These are phyloP conservation scores for Leptogaster cylindrica DNA, from an alignment of 2,888 invertebrate species.

Conservation along the genomic window DNA sequence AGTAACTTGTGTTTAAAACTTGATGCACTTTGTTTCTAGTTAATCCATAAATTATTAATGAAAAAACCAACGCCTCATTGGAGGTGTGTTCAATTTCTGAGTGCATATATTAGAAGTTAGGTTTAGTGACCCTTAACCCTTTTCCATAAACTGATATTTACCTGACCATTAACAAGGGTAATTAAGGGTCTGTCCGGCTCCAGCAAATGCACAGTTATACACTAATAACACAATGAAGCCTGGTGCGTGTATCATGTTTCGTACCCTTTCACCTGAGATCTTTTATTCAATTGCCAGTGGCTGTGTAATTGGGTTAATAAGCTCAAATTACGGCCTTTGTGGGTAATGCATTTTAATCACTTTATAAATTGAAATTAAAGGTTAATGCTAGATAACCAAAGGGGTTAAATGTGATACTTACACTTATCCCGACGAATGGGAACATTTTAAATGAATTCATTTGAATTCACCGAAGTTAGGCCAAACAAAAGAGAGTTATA, in stretches of 20 bases:
- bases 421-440: too few relatives aligned
- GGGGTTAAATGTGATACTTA: slow-evolving; percentile 20
- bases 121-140: slow-evolving; percentile 20
- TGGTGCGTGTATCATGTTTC: slow-evolving; percentile 6
- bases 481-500: too few relatives aligned
- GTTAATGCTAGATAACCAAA: slow-evolving; percentile 24
- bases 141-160: slow-evolving; percentile 34
- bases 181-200: slow-evolving; percentile 31
- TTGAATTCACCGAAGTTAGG: too few relatives aligned
- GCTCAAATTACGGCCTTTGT: slow-evolving; percentile 41
- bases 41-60: slow-evolving; percentile 15
- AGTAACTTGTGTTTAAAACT: too few relatives aligned
- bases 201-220: slow-evolving; percentile 22
- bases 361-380: slow-evolving; percentile 41
- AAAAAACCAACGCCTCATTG: neutral
- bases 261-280: slow-evolving; percentile 29
- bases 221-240: slow-evolving; percentile 35
- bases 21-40: too few relatives aligned
- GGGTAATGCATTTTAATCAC: slow-evolving; percentile 41
- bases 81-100: neutral
- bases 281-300: slow-evolving; percentile 41
- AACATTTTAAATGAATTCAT: too few relatives aligned
- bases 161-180: slow-evolving; percentile 34
- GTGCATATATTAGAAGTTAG: slow-evolving; percentile 21
- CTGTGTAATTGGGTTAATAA: slow-evolving; percentile 43